A percentile compares a stretch with the other conserved stretches of the same genome.
Evolutionary conservation across 2,888 invertebrate species (phyloP).

Genomic region (Agrochola litura): DNA sequence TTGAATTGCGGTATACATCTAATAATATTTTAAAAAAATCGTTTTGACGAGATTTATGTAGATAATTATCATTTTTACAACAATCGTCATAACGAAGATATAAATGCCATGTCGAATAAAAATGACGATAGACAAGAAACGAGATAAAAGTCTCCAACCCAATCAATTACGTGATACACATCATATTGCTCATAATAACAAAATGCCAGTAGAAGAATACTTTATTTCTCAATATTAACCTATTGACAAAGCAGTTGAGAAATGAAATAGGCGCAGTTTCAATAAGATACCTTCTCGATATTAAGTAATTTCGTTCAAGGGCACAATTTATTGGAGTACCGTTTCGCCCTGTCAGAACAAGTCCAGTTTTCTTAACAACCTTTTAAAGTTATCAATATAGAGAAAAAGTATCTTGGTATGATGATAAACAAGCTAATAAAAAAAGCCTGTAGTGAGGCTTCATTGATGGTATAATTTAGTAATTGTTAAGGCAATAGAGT

Average conservation of each 20-base stretch:
- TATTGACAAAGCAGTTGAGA: constrained; percentile 47
- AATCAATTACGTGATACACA: constrained; percentile 48
- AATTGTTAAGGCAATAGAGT: constrained; percentile 2
- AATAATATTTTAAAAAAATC: no score
- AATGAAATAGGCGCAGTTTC: constrained; percentile 44
- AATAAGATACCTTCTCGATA: constrained; percentile 53
- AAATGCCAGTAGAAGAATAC: constrained; percentile 21
- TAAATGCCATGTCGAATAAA: constrained; percentile 26
- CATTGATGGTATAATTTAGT: neutral
- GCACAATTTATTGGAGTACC: constrained; percentile 30
- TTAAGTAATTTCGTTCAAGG: constrained; percentile 61
- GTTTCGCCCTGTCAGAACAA: constrained; percentile 10
- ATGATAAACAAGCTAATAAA: neutral
- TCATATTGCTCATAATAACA: constrained; percentile 27
- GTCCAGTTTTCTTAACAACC: constrained; percentile 32
- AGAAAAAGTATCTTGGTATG: neutral
- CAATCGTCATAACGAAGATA: neutral
- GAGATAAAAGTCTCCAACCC: constrained; percentile 29
- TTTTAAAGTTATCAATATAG: neutral
- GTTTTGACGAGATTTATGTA: constrained; percentile 17
- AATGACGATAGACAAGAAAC: constrained; percentile 16
- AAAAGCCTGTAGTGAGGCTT: no score
- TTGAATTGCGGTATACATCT: neutral
- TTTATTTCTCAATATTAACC: constrained; percentile 41
- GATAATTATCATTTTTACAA: constrained; percentile 6